phyloP scores from a whole-genome alignment of 2,888 invertebrate species.

The Fabriciana adippe region DNA sequence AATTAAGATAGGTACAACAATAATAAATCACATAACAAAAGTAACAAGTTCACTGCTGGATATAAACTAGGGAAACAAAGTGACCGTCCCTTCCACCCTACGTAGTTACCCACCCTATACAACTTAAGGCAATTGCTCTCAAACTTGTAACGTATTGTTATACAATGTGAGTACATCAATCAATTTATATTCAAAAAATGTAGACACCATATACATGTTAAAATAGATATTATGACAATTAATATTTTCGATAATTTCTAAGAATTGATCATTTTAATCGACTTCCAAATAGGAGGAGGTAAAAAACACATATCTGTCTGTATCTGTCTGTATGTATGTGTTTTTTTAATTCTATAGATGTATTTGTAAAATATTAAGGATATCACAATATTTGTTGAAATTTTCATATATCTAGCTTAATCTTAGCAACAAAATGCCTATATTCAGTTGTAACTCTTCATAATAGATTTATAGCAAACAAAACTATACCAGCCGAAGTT shows the following conservation, averaged over 20 bases:
- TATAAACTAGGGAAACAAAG: slow-evolving; percentile 7
- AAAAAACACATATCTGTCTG: no score
- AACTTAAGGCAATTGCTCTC: slow-evolving; percentile 13
- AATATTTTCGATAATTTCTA: no score
- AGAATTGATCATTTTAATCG: no score
- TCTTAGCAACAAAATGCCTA: no score
- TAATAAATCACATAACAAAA: slow-evolving; percentile 3
- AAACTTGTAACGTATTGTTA: slow-evolving; percentile 10
- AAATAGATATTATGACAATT: no score
- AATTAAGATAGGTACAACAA: background rate
- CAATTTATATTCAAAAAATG: background rate
- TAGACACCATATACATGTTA: no score
- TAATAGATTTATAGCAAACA: background rate
- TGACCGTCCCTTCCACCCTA: slow-evolving; percentile 14
- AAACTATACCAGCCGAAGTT: background rate
- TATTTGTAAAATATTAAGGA: no score
- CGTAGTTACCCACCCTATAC: slow-evolving; percentile 10
- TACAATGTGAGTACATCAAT: background rate
- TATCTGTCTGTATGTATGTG: no score
- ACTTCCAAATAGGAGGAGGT: no score
- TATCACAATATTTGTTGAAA: no score
- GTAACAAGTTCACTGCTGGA: slow-evolving; percentile 6
- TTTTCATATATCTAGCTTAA: no score
- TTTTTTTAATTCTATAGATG: no score
- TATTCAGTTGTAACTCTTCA: background rate